These are phyloP conservation scores for Phoeniculus purpureus DNA, from an alignment of 2,797 vertebrate genomes.

Conservation along the genomic window DNA sequence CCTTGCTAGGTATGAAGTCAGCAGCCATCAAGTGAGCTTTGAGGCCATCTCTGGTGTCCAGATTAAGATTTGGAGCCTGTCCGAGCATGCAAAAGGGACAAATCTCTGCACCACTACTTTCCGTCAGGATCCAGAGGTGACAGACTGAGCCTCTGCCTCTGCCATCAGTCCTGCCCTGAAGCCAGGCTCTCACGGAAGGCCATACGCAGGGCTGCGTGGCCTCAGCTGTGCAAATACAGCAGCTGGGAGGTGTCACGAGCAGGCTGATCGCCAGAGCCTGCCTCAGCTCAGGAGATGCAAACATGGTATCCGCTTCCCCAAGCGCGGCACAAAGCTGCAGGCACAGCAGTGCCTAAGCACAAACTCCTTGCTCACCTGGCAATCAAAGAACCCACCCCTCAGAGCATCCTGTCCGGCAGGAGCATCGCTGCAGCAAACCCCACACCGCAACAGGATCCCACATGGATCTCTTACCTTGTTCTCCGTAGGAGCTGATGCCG, in stretches of 20 bases:
- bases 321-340: conserved; percentile 10
- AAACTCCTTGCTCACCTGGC: neutral
- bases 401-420: neutral
- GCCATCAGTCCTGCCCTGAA: neutral
- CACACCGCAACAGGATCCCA: fast-evolving
- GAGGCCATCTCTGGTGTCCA: neutral
- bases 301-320: neutral
- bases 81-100: neutral
- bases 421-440: neutral
- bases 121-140: neutral
- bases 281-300: neutral
- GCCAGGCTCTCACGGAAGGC: fast-evolving
- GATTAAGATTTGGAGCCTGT: neutral
- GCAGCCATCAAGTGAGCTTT: neutral
- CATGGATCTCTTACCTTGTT: conserved; percentile 73
- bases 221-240: conserved; percentile 11
- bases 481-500: conserved; percentile 22
- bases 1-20: neutral
- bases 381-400: neutral
- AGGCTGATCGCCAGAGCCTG: neutral
- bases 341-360: neutral
- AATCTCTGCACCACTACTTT: neutral
- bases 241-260: neutral
- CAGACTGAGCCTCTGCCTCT: neutral
- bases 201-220: fast-evolving